phyloP scores from a whole-genome alignment of 2,113 vertebrate genomes.

The Madoqua kirkii region DNA sequence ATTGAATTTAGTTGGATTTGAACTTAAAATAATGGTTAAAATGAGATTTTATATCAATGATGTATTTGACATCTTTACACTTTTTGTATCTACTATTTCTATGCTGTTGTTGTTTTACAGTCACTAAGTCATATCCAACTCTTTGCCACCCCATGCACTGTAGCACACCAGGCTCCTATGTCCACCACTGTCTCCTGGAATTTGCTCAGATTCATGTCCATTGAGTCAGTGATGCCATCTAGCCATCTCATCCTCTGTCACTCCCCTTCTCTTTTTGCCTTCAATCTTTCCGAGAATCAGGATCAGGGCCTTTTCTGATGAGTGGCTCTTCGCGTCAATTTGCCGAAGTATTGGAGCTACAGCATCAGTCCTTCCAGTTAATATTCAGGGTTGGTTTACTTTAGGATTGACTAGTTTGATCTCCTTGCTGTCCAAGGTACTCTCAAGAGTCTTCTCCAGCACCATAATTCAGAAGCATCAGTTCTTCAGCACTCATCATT shows the following conservation, averaged over 20 bases:
- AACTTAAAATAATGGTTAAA: constrained; percentile 39
- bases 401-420: neutral
- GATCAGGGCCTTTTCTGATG: neutral
- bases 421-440: neutral
- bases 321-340: neutral
- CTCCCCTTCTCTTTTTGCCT: neutral
- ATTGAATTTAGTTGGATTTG: neutral
- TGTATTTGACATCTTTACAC: constrained; percentile 8
- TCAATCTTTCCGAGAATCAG: neutral
- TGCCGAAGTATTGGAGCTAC: neutral
- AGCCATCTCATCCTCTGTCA: neutral
- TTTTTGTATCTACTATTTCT: constrained; percentile 40
- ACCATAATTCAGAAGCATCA: neutral
- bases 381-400: neutral
- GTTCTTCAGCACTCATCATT: neutral
- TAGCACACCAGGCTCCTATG: neutral
- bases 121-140: neutral
- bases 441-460: neutral
- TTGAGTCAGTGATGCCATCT: neutral
- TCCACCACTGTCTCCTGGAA: neutral
- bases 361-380: neutral
- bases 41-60: constrained; percentile 12
- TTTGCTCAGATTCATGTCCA: neutral
- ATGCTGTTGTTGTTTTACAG: neutral
- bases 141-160: neutral